These are phyloP conservation scores for Drosophila picticornis DNA, from an alignment of 2,888 invertebrate genomes.

Conservation along the genomic window DNA sequence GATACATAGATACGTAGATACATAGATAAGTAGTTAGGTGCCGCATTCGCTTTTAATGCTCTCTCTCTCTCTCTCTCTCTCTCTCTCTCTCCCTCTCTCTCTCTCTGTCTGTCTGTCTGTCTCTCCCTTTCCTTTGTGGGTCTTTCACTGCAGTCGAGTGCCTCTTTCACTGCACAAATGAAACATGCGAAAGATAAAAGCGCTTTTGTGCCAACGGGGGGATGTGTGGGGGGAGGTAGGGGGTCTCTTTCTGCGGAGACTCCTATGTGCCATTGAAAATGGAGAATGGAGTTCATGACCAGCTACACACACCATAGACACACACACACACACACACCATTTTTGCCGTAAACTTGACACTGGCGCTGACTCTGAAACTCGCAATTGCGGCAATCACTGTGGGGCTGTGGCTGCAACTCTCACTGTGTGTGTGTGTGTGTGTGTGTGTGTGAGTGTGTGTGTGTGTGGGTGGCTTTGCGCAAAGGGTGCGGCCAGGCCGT, in stretches of 20 bases:
- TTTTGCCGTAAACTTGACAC: conserved; percentile 80
- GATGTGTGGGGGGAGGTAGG: background rate
- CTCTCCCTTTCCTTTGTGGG: background rate
- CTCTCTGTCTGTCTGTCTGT: background rate
- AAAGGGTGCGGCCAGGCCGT: conserved; percentile 64
- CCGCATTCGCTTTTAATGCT: conserved; percentile 47
- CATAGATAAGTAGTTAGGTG: conserved; percentile 42
- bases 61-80: conserved; percentile 5
- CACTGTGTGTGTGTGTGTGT: background rate
- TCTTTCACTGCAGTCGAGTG: conserved; percentile 40
- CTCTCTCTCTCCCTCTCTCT: background rate
- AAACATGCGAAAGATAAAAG: conserved; percentile 71
- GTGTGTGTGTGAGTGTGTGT: conserved; percentile 5
- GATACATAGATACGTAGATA: conserved; percentile 12
- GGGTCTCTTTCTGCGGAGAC: conserved; percentile 5
- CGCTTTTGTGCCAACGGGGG: conserved; percentile 56
- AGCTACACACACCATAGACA: conserved; percentile 27
- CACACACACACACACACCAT: conserved; percentile 21
- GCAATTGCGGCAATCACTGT: conserved; percentile 5
- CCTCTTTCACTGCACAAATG: conserved; percentile 61
- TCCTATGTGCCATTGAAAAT: conserved; percentile 76
- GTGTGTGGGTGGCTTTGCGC: conserved; percentile 39
- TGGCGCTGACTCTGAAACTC: conserved; percentile 56
- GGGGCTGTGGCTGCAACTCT: conserved; percentile 16
- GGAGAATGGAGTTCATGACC: conserved; percentile 82